phyloP scores from a whole-genome alignment of 2,888 invertebrate species.

The Gandaritis pyraliata region DNA sequence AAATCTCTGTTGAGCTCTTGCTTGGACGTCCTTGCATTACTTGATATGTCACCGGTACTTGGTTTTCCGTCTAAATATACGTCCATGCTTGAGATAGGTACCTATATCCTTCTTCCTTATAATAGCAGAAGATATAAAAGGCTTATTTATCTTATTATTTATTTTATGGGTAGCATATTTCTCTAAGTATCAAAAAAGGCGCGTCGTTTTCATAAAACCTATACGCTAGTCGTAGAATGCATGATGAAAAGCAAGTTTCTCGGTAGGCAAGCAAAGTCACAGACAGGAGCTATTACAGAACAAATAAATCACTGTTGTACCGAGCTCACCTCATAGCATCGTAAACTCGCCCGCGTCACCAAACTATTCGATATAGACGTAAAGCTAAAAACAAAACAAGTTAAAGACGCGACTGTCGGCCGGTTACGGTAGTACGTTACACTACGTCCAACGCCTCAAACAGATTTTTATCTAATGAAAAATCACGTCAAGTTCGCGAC shows the following conservation, averaged over 20 bases:
- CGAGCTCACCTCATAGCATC: conserved; percentile 23
- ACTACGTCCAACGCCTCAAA: background rate
- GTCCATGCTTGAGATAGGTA: no score
- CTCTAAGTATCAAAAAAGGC: no score
- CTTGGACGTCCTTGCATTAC: background rate
- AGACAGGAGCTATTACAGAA: background rate
- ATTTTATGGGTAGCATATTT: no score
- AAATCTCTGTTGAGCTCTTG: background rate
- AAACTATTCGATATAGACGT: conserved; percentile 39
- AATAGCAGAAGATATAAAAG: no score
- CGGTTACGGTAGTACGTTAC: background rate
- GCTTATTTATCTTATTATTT: no score
- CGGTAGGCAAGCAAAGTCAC: background rate
- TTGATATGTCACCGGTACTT: background rate
- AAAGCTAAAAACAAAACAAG: conserved; percentile 11
- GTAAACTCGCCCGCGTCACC: conserved; percentile 39
- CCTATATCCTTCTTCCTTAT: no score
- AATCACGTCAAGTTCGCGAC: no score
- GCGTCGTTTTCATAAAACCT: no score
- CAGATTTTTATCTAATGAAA: no score
- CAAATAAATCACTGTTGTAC: background rate
- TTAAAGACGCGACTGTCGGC: background rate
- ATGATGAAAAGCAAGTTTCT: background rate
- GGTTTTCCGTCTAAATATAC: no score
- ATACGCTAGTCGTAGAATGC: no score